Conservation (phyloP, 2,888 invertebrate genomes). For the Drosophila kuntzei region DNA sequence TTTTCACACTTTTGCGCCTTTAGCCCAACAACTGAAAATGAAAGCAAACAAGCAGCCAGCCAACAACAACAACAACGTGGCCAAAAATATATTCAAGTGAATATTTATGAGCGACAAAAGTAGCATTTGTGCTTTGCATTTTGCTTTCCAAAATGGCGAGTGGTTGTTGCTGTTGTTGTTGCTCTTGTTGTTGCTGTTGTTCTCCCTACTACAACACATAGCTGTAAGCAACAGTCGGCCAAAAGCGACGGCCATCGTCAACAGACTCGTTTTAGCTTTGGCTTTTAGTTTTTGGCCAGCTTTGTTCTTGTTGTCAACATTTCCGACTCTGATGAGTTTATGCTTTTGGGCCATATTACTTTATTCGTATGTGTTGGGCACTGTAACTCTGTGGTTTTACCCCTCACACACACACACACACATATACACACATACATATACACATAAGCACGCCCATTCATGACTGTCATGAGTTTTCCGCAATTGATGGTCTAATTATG, state of each 20-base stretch:
- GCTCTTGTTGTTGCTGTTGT: conserved; percentile 38
- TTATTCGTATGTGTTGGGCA: conserved; percentile 55
- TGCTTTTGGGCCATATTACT: conserved; percentile 80
- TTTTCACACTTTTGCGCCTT: conserved; percentile 79
- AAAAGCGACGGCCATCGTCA: conserved; percentile 53
- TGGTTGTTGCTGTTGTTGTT: conserved; percentile 32
- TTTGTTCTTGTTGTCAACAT: conserved; percentile 65
- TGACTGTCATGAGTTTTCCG: conserved; percentile 83
- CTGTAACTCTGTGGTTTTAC: conserved; percentile 56
- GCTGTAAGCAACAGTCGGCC: conserved; percentile 70
- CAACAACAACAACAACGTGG: conserved; percentile 22
- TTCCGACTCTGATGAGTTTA: conserved; percentile 80
- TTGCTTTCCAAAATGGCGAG: conserved; percentile 47
- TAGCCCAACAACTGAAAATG: conserved; percentile 62
- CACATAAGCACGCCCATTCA: conserved; percentile 65
- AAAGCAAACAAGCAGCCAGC: conserved; percentile 47
- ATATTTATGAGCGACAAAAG: conserved; percentile 83
- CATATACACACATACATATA: conserved; percentile 49
- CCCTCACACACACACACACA: conserved; percentile 46
- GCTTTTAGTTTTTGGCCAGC: conserved; percentile 57
- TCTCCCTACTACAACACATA: conserved; percentile 14
- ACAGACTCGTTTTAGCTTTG: conserved; percentile 50
- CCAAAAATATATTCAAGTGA: conserved; percentile 76
- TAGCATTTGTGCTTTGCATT: conserved; percentile 79
- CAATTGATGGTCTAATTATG: conserved; percentile 85